Evolutionary conservation across 2,888 invertebrate species (phyloP), one percentile per base, ranked within the genome.

Genomic region (Neoascia interrupta): DNA sequence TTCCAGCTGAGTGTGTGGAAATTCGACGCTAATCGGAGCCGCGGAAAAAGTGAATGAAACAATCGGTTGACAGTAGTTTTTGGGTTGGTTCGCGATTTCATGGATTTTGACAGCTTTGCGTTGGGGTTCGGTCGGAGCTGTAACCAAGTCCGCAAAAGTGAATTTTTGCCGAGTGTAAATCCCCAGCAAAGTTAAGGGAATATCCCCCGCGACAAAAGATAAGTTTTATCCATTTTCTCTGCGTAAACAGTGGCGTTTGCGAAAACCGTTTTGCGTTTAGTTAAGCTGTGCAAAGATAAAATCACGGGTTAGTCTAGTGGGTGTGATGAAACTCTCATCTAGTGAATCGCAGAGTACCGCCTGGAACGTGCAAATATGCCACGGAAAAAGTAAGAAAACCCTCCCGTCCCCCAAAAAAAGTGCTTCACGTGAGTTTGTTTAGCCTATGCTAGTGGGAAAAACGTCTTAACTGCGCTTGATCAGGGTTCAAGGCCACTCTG

Each of bases 371-470:
- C 18, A 76, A 76, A 19, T n/a, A 31, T 39, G 11, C 39, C 47
- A 39, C 53, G 34, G 6, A 70, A 72, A 61, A 64, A 18, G 76
- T 76, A 72, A 76, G 76, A 70, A 37, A 1, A 26, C 19, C 1
- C 10, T 43, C 16, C 13, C n/a, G 15, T 26, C 28, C 2, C 5
- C 10, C n/a, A n/a, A n/a, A n/a, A n/a, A n/a, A n/a, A n/a, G n/a
- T n/a, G n/a, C n/a, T n/a, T n/a, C n/a, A n/a, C n/a, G n/a, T n/a
- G n/a, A n/a, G n/a, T n/a, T n/a, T n/a, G n/a, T n/a, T n/a, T n/a
- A n/a, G n/a, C n/a, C n/a, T n/a, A n/a, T n/a, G n/a, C n/a, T n/a
- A n/a, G n/a, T n/a, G n/a, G n/a, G n/a, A n/a, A n/a, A n/a, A n/a
- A n/a, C n/a, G n/a, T n/a, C n/a, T n/a, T n/a, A n/a, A n/a, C n/a